These are phyloP conservation scores for Hylia prasina DNA, from an alignment of 2,113 vertebrate genomes.

Conservation along the genomic window DNA sequence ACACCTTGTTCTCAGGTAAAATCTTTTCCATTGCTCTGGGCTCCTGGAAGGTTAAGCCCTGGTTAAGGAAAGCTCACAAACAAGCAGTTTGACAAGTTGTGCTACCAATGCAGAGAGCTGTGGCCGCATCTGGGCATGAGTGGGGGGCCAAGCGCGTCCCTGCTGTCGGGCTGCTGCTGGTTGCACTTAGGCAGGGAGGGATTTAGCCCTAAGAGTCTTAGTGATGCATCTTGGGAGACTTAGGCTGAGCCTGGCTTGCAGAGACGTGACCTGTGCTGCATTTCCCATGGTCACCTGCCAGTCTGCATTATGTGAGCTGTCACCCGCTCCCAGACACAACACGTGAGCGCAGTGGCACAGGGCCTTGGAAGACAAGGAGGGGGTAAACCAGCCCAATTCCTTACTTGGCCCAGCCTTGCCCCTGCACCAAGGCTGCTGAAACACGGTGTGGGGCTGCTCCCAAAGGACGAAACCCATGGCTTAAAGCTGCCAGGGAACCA, in stretches of 20 bases:
- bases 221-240: constrained; percentile 43
- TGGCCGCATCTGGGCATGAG: accelerated
- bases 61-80: not conserved
- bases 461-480: not conserved
- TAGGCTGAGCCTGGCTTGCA: constrained; percentile 33
- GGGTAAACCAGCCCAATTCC: not conserved
- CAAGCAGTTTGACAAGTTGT: not conserved
- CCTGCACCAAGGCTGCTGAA: not conserved
- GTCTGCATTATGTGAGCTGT: constrained; percentile 4
- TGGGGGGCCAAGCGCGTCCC: accelerated
- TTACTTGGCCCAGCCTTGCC: not conserved
- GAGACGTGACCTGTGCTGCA: not conserved
- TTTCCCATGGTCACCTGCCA: constrained; percentile 36
- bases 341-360: not conserved
- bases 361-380: not conserved
- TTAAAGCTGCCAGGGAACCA: not conserved
- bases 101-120: not conserved
- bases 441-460: accelerated
- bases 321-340: not conserved
- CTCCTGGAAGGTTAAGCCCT: not conserved
- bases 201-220: constrained; percentile 54
- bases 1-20: not conserved
- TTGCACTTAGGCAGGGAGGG: not conserved
- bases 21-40: not conserved
- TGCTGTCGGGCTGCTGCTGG: not conserved